A percentile compares a stretch with the other conserved stretches of the same genome.
Conservation (phyloP, 2,797 vertebrate genomes). For the Lepus townsendii region DNA sequence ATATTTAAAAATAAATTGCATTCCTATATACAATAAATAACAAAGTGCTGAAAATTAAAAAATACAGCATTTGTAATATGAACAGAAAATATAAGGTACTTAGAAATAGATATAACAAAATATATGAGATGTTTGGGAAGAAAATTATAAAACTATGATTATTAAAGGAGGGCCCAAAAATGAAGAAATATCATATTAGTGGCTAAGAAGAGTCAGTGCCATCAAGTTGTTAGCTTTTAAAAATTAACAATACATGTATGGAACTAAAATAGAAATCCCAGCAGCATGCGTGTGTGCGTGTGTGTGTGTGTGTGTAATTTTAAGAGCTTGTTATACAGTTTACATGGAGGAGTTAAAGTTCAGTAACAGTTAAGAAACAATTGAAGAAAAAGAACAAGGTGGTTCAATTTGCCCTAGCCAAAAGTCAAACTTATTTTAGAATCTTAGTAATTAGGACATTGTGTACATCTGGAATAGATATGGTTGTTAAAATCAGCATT, state of each 20-base stretch:
- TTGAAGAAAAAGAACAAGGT: constrained; percentile 20
- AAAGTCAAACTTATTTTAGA: constrained; percentile 69
- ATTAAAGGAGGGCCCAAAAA: constrained; percentile 39
- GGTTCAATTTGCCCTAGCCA: constrained; percentile 49
- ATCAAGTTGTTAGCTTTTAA: constrained; percentile 16
- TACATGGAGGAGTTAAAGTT: constrained; percentile 34
- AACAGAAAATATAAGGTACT: constrained; percentile 18
- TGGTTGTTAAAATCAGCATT: constrained; percentile 59
- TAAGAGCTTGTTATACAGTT: constrained; percentile 17
- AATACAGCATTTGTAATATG: constrained; percentile 4
- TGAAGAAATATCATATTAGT: background rate
- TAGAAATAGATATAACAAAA: constrained; percentile 56
- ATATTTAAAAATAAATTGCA: background rate
- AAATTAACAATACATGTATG: constrained; percentile 37
- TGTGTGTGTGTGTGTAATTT: background rate
- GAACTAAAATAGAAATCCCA: constrained; percentile 64
- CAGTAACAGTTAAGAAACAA: constrained; percentile 27
- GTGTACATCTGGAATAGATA: constrained; percentile 73
- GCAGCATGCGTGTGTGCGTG: background rate
- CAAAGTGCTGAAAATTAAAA: constrained; percentile 5
- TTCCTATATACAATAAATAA: background rate
- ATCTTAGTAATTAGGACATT: constrained; percentile 67
- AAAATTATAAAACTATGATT: constrained; percentile 38
- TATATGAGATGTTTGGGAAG: background rate
- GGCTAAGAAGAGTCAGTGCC: background rate